Percentiles rank a stretch among this genome's conserved stretches.
These are phyloP conservation scores for Chironex yamaguchii DNA, from an alignment of 30 jellyfish, hydroid and myxozoan species.

Conservation along the genomic window DNA sequence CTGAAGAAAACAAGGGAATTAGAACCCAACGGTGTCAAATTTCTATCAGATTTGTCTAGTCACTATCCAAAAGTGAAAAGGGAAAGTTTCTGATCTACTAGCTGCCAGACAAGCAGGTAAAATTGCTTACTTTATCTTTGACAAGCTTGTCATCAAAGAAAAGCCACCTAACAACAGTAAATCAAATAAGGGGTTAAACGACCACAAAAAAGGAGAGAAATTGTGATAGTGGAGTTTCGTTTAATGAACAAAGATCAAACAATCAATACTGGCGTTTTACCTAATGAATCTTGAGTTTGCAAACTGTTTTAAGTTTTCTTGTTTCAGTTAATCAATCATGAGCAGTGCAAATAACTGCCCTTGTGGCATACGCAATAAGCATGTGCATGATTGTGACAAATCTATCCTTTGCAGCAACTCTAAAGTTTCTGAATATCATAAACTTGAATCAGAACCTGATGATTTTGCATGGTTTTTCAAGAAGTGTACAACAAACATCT, in stretches of 20 bases:
- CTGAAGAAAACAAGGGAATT: background rate
- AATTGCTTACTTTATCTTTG: constrained; percentile 2
- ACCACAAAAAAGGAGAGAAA: too few species aligned
- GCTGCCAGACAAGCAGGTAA: constrained; percentile 9
- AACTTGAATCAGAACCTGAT: background rate
- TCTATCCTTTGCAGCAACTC: constrained; percentile 6
- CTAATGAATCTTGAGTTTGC: too few species aligned
- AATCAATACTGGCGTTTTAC: too few species aligned
- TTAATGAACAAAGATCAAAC: too few species aligned
- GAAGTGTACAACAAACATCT: constrained; percentile 1
- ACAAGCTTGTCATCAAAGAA: background rate
- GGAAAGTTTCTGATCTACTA: constrained; percentile 6
- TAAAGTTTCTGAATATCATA: background rate
- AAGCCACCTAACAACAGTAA: too few species aligned
- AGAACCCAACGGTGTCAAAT: too few species aligned
- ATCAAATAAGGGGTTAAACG: too few species aligned
- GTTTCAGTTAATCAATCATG: too few species aligned
- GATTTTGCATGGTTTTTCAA: constrained; percentile 3
- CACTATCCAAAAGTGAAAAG: constrained; percentile 4
- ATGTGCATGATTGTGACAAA: background rate
- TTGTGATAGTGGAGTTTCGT: too few species aligned
- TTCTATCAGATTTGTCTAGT: background rate
- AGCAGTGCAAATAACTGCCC: too few species aligned
- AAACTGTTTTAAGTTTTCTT: too few species aligned
- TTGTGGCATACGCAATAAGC: background rate